phyloP scores from a whole-genome alignment of 2,113 vertebrate species.

The Felis chaus region DNA sequence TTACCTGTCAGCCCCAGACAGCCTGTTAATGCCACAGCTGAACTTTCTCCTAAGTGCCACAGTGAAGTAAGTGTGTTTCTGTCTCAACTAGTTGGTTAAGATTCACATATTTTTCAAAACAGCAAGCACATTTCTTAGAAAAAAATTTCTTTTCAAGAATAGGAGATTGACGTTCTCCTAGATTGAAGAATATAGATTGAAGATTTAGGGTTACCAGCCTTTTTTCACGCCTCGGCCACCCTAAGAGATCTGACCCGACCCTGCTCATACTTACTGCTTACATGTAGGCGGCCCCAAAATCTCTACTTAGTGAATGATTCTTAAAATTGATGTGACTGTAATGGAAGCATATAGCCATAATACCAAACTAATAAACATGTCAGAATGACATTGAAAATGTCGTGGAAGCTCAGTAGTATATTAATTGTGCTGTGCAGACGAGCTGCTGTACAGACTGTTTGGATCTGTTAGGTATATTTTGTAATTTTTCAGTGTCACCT shows the following conservation, averaged over 20 bases:
- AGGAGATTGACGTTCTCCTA: background rate
- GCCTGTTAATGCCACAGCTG: constrained; percentile 94
- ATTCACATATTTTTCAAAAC: background rate
- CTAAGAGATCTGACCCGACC: background rate
- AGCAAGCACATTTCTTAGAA: background rate
- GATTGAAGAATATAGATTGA: background rate
- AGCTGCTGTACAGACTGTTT: background rate
- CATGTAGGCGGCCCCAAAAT: background rate
- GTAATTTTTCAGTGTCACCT: background rate
- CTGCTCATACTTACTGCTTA: background rate
- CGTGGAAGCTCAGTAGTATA: background rate
- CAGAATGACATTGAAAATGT: background rate
- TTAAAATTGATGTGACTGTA: background rate
- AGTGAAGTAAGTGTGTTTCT: constrained; percentile 92
- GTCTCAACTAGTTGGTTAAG: background rate
- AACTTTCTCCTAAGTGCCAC: constrained; percentile 97
- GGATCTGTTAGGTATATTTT: background rate
- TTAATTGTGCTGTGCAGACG: background rate
- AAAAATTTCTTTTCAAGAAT: background rate
- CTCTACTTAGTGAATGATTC: background rate
- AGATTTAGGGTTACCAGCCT: background rate
- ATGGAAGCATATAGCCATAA: background rate
- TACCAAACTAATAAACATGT: background rate
- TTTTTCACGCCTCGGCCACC: background rate
- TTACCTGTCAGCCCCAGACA: constrained; percentile 95